phyloP scores from a whole-genome alignment of 2,888 invertebrate species.

The Seladonia tumulorum region DNA sequence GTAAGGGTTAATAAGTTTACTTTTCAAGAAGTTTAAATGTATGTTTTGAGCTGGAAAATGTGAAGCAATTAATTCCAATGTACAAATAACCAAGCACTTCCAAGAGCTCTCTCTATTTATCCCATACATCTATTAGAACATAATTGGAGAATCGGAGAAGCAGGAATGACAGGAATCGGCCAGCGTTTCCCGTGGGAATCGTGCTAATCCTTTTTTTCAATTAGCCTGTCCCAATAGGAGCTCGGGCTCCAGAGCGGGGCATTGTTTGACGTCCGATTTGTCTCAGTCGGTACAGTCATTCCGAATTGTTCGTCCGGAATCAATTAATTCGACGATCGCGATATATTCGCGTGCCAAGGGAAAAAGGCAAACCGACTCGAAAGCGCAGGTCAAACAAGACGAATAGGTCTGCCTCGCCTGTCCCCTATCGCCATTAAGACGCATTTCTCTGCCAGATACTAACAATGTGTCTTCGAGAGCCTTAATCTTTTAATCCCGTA shows the following conservation, averaged over 20 bases:
- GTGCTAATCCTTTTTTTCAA: slow-evolving; percentile 5
- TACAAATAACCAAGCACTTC: background rate
- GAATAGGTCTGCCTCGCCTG: background rate
- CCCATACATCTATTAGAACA: background rate
- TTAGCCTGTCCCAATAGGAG: slow-evolving; percentile 1
- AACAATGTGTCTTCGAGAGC: slow-evolving; percentile 20
- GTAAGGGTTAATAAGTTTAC: too few species aligned
- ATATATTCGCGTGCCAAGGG: slow-evolving; percentile 33
- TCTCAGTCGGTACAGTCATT: slow-evolving; percentile 35
- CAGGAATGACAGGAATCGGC: background rate
- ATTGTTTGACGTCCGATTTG: slow-evolving; percentile 32
- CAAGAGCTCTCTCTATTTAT: background rate
- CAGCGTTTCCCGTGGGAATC: background rate
- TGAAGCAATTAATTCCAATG: background rate
- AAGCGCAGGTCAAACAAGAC: background rate
- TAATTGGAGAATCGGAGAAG: background rate
- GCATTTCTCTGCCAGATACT: slow-evolving; percentile 10
- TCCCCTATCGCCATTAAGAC: background rate
- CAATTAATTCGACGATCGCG: slow-evolving; percentile 38
- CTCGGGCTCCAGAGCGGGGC: background rate
- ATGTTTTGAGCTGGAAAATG: background rate
- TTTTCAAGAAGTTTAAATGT: too few species aligned
- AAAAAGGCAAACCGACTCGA: background rate
- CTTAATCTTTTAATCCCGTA: slow-evolving; percentile 32
- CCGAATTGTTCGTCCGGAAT: slow-evolving; percentile 20